A percentile compares a stretch with the other conserved stretches of the same genome.
phyloP scores from a whole-genome alignment of 2,797 vertebrate species.

The Microctenopoma lineatum region DNA sequence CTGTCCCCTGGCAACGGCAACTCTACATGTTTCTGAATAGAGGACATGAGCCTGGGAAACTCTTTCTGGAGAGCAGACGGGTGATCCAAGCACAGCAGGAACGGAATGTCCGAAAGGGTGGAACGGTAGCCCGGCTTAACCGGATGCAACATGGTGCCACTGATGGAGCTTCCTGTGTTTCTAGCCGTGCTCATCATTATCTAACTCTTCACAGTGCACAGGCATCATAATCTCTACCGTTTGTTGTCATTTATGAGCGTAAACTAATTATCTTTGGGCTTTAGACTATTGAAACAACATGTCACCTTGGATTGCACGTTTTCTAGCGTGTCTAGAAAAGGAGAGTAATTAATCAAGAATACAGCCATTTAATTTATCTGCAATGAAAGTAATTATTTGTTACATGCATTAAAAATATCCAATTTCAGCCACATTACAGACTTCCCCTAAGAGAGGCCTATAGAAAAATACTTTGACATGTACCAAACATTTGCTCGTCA shows the following conservation, averaged over 20 bases:
- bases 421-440: neutral
- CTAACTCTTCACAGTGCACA: conserved; percentile 19
- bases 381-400: too few species aligned
- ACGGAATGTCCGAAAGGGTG: conserved; percentile 76
- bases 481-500: too few species aligned
- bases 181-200: conserved; percentile 26
- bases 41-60: conserved; percentile 83
- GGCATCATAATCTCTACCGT: neutral
- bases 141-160: conserved; percentile 62
- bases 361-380: neutral
- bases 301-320: too few species aligned
- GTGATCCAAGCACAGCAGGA: conserved; percentile 75
- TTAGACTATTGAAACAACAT: too few species aligned
- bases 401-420: too few species aligned
- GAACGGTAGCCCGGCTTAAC: conserved; percentile 58
- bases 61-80: conserved; percentile 68
- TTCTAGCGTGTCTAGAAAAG: too few species aligned
- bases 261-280: too few species aligned
- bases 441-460: neutral
- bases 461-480: neutral
- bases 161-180: conserved; percentile 58
- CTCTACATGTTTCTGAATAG: conserved; percentile 78
- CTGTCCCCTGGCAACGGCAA: conserved; percentile 80
- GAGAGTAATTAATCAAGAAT: neutral
- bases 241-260: too few species aligned